Percentiles rank a stretch among this genome's conserved stretches.
These are phyloP conservation scores for Schizopygopsis malacanthus DNA, from an alignment of 2,797 vertebrate species.

Conservation along the genomic window DNA sequence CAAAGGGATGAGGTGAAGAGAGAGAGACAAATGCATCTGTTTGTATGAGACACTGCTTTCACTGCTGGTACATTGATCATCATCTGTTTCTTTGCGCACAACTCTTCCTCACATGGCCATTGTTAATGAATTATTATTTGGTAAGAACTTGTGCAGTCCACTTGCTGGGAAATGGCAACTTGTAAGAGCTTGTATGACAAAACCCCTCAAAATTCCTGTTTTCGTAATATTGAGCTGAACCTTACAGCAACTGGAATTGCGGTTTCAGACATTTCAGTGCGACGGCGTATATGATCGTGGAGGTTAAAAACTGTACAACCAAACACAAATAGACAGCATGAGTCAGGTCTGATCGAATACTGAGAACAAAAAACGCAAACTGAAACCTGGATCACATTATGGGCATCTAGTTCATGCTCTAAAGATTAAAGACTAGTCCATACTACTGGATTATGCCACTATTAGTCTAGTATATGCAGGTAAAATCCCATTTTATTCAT, in stretches of 20 bases:
- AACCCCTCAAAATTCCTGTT: constrained; percentile 6
- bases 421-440: constrained; percentile 66
- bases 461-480: constrained; percentile 67
- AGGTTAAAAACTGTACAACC: constrained; percentile 44
- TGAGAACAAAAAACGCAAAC: constrained; percentile 54
- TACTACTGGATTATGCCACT: constrained; percentile 69
- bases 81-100: not conserved
- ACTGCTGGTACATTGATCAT: constrained; percentile 7
- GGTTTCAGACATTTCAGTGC: constrained; percentile 30
- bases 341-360: constrained; percentile 54
- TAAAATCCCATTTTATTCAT: constrained; percentile 63
- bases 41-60: constrained; percentile 17
- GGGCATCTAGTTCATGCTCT: constrained; percentile 63
- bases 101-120: constrained; percentile 33
- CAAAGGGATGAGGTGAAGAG: constrained; percentile 19
- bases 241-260: constrained; percentile 20
- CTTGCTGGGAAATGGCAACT: constrained; percentile 44
- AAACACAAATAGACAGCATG: constrained; percentile 38
- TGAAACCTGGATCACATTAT: constrained; percentile 57
- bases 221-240: constrained; percentile 13
- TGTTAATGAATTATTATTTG: constrained; percentile 46
- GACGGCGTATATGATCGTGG: constrained; percentile 16
- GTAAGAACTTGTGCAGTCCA: constrained; percentile 43
- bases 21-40: not conserved
- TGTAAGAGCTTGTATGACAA: not conserved